Evolutionary conservation across 2,888 invertebrate genomes (phyloP).

Genomic region (Apodemia zela): DNA sequence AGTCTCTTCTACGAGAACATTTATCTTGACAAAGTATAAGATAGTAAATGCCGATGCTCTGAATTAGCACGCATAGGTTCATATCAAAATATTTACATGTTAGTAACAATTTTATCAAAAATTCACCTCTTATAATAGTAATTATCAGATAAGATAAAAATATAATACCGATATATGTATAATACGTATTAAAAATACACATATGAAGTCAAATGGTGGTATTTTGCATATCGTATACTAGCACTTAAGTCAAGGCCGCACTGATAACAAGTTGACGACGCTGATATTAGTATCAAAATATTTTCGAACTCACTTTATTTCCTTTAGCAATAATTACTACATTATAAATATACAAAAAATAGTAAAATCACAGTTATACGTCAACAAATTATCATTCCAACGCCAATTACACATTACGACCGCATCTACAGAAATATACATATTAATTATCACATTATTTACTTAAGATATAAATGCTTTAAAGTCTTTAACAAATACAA

Average conservation of each 20-base stretch:
- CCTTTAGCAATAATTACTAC: not conserved
- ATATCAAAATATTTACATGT: not conserved
- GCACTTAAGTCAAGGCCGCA: constrained; percentile 1
- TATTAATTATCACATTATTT: not conserved
- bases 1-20: too few relatives aligned
- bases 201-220: not conserved
- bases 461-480: not conserved
- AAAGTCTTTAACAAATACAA: too few relatives aligned
- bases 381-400: not conserved
- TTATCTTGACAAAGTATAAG: too few relatives aligned
- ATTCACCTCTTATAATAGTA: not conserved
- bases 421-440: not conserved
- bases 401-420: not conserved
- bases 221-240: not conserved
- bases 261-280: not conserved
- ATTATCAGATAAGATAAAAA: not conserved
- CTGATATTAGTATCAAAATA: not conserved
- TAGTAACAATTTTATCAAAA: not conserved
- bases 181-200: not conserved
- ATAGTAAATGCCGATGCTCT: too few relatives aligned
- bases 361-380: not conserved
- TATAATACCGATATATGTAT: not conserved
- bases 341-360: not conserved
- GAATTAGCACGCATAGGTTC: too few relatives aligned
- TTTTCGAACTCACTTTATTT: not conserved